Evolutionary conservation across 1,140 invertebrate species (phyloP).

Genomic region (Philopotamus ludificatus): DNA sequence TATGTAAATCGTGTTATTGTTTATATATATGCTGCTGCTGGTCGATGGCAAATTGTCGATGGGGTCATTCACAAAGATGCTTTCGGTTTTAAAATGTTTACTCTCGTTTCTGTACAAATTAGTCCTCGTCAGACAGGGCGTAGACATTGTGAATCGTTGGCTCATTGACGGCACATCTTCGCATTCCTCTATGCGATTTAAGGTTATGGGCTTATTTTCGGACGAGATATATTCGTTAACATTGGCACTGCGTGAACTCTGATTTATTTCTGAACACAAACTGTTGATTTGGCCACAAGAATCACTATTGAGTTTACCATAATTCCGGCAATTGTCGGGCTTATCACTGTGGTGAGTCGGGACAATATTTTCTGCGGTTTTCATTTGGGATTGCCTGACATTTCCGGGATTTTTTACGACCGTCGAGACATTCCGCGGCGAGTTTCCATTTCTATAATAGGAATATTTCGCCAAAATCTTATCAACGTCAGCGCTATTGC

Average conservation of each 20-base stretch:
- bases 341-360: neutral
- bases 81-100: constrained; percentile 33
- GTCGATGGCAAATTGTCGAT: neutral
- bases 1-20: neutral
- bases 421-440: neutral
- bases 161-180: no score
- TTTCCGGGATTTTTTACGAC: no score
- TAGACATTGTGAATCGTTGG: neutral
- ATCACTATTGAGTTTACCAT: no score
- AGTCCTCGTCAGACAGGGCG: neutral
- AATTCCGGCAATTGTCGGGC: neutral
- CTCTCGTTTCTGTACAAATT: constrained; percentile 8
- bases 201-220: no score
- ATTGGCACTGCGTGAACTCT: no score
- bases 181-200: no score
- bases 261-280: no score
- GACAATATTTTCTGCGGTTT: no score
- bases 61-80: constrained; percentile 15
- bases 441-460: constrained; percentile 5
- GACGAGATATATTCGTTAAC: no score
- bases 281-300: no score
- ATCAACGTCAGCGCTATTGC: constrained; percentile 32
- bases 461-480: constrained; percentile 35
- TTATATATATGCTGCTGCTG: no score
- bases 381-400: no score